phyloP scores from a whole-genome alignment of 2,113 vertebrate species.

The Fukomys damarensis region DNA sequence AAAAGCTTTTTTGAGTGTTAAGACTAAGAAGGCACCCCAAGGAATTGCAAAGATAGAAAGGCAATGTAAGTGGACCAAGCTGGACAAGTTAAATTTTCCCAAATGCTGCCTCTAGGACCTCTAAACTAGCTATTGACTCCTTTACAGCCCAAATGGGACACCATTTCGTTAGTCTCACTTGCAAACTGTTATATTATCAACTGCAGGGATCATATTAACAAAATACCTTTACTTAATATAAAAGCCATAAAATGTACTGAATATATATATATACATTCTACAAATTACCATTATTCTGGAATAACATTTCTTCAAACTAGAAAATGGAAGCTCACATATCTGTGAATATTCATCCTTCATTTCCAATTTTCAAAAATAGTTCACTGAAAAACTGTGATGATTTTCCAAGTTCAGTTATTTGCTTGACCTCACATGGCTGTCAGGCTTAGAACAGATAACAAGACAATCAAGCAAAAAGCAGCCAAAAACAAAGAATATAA shows the following conservation, averaged over 20 bases:
- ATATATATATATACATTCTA: not conserved
- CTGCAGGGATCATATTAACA: slow-evolving; percentile 19
- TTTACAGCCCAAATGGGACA: slow-evolving; percentile 59
- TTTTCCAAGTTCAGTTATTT: slow-evolving; percentile 30
- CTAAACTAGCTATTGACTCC: slow-evolving; percentile 65
- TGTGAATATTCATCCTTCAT: not conserved
- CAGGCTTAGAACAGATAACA: slow-evolving; percentile 13
- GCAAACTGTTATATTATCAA: slow-evolving; percentile 55
- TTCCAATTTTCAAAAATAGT: not conserved
- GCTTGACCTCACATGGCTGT: not conserved
- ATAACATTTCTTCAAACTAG: not conserved
- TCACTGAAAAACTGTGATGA: not conserved
- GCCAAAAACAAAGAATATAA: slow-evolving; percentile 38
- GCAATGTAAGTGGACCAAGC: slow-evolving; percentile 17
- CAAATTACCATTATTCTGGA: not conserved
- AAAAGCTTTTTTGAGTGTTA: slow-evolving; percentile 38
- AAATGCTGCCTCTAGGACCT: slow-evolving; percentile 56
- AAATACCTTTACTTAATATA: slow-evolving; percentile 37
- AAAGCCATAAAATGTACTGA: slow-evolving; percentile 26
- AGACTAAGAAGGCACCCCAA: slow-evolving; percentile 14
- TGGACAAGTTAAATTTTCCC: slow-evolving; percentile 63
- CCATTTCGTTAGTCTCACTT: slow-evolving; percentile 3
- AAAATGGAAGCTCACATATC: not conserved
- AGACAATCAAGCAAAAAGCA: slow-evolving; percentile 41
- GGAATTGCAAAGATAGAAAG: slow-evolving; percentile 59